Evolutionary conservation across 1,140 invertebrate genomes (phyloP).

Genomic region (Hylaeus anthracinus): DNA sequence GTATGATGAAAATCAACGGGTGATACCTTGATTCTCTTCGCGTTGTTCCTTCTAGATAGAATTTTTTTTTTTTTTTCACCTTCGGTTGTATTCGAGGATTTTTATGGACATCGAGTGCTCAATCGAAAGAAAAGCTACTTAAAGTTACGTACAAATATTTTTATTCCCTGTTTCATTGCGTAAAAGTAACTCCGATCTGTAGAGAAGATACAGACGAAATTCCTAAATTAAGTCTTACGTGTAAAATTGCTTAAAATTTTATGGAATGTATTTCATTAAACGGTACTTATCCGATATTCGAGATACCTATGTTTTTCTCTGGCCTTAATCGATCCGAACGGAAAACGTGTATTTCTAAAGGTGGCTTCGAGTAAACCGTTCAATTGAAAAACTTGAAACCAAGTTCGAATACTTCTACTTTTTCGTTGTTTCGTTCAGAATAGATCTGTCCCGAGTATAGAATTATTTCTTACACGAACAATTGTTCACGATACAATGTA

Average conservation of each 20-base stretch:
- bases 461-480: too few relatives aligned
- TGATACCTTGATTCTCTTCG: constrained; percentile 42
- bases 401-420: too few relatives aligned
- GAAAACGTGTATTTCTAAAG: too few relatives aligned
- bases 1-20: constrained; percentile 53
- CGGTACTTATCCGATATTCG: not conserved
- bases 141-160: not conserved
- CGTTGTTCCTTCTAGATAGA: not conserved
- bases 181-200: not conserved
- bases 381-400: too few relatives aligned
- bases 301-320: too few relatives aligned
- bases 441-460: too few relatives aligned
- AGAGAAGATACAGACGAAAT: not conserved
- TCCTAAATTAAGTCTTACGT: not conserved
- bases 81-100: not conserved
- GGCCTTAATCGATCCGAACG: too few relatives aligned
- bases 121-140: not conserved
- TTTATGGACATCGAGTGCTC: too few relatives aligned
- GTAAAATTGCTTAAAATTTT: not conserved
- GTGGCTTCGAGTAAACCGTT: too few relatives aligned
- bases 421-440: too few relatives aligned
- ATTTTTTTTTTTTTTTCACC: not conserved
- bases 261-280: not conserved
- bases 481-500: too few relatives aligned
- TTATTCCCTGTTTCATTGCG: not conserved